These are phyloP conservation scores for Neotragus pygmaeus DNA, from an alignment of 2,113 vertebrate species.

Conservation along the genomic window DNA sequence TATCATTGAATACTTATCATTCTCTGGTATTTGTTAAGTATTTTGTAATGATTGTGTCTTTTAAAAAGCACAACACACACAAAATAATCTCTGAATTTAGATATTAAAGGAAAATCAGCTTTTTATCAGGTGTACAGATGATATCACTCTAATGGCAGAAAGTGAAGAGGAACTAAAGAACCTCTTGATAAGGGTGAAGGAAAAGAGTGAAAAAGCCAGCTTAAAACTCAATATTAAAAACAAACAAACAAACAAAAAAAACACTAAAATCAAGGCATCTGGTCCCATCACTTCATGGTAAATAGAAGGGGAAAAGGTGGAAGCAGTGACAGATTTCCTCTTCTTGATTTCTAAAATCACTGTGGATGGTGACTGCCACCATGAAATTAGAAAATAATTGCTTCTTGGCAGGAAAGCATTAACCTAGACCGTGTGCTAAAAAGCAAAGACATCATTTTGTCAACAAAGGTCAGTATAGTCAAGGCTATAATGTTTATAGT, in stretches of 20 bases:
- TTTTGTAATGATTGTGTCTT: neutral
- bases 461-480: neutral
- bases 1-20: neutral
- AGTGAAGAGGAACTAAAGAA: neutral
- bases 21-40: neutral
- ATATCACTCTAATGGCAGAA: neutral
- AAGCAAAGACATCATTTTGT: neutral
- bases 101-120: neutral
- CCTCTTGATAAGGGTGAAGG: neutral
- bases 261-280: neutral
- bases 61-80: neutral
- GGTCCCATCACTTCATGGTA: neutral
- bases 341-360: neutral
- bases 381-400: neutral
- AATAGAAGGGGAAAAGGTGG: neutral
- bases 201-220: neutral
- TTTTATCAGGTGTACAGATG: neutral
- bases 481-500: neutral
- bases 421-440: neutral
- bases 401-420: neutral
- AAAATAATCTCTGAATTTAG: neutral
- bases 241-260: neutral
- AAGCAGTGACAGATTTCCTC: neutral
- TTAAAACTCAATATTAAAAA: neutral
- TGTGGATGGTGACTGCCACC: accelerated